Percentiles rank a stretch among this genome's conserved stretches.
phyloP scores from a whole-genome alignment of 2,113 vertebrate species.

The Siphamia tubifer region DNA sequence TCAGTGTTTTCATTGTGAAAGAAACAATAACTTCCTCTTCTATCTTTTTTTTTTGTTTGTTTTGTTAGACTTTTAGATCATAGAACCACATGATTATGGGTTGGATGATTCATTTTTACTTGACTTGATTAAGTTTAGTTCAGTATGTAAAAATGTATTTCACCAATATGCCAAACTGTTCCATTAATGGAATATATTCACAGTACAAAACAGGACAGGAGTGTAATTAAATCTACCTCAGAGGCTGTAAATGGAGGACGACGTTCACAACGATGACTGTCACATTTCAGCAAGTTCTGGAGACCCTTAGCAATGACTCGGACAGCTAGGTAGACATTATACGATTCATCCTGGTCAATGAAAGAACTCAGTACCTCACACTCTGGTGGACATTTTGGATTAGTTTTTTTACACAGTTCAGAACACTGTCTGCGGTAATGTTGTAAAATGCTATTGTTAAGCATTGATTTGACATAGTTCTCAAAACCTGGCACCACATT shows the following conservation, averaged over 20 bases:
- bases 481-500: conserved; percentile 54
- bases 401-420: conserved; percentile 3
- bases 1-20: too few relatives aligned
- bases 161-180: too few relatives aligned
- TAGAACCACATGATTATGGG: too few relatives aligned
- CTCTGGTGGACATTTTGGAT: too few relatives aligned
- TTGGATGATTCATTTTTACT: too few relatives aligned
- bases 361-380: too few relatives aligned
- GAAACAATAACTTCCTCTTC: too few relatives aligned
- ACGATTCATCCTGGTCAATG: conserved; percentile 32
- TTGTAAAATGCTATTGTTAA: background rate
- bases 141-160: too few relatives aligned
- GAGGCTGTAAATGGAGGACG: conserved; percentile 15
- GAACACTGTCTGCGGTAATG: conserved; percentile 8
- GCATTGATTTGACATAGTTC: conserved; percentile 31
- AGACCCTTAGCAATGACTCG: conserved; percentile 53
- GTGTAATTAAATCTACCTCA: conserved; percentile 45
- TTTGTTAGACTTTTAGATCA: too few relatives aligned
- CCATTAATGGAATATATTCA: too few relatives aligned
- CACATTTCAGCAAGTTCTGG: conserved; percentile 43
- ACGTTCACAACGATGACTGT: conserved; percentile 13
- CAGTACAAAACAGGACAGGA: background rate
- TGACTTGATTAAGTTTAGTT: too few relatives aligned
- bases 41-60: too few relatives aligned
- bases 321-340: conserved; percentile 63